A percentile compares a stretch with the other conserved stretches of the same genome.
phyloP scores from a whole-genome alignment of 2,113 vertebrate species.

The Percina caprodes region DNA sequence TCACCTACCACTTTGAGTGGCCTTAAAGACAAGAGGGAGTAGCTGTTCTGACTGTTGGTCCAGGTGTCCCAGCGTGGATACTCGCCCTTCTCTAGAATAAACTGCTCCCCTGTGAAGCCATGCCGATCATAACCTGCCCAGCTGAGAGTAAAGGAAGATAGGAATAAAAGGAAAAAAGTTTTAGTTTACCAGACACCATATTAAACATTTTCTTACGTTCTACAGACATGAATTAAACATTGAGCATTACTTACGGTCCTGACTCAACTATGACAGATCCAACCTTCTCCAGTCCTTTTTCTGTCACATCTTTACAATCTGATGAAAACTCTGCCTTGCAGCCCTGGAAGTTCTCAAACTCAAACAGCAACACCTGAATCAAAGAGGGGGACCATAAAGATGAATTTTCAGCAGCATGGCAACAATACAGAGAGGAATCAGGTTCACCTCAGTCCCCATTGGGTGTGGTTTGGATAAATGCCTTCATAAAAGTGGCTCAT shows the following conservation, averaged over 20 bases:
- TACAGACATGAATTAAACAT: not conserved
- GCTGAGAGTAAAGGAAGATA: constrained; percentile 69
- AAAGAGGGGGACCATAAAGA: constrained; percentile 4
- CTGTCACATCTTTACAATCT: constrained; percentile 83
- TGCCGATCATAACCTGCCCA: constrained; percentile 91
- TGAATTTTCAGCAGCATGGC: not conserved
- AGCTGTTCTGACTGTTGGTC: constrained; percentile 92
- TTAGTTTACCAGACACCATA: not conserved
- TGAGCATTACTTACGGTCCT: constrained; percentile 77
- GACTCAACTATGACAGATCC: constrained; percentile 91
- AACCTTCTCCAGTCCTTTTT: constrained; percentile 91
- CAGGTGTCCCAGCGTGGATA: constrained; percentile 94
- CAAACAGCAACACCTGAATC: constrained; percentile 77
- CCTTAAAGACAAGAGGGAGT: constrained; percentile 89
- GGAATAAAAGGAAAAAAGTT: not conserved
- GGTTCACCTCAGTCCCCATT: not conserved
- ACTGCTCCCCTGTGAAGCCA: constrained; percentile 89
- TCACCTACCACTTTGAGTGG: constrained; percentile 90
- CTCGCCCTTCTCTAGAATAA: constrained; percentile 93
- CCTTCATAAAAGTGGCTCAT: not conserved
- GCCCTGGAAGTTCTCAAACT: constrained; percentile 94
- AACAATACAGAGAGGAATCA: not conserved
- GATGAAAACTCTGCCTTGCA: constrained; percentile 75
- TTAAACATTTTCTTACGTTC: not conserved
- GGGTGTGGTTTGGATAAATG: not conserved